Conservation (phyloP, 2,113 vertebrate genomes). For the Gymnocephalus cernua region DNA sequence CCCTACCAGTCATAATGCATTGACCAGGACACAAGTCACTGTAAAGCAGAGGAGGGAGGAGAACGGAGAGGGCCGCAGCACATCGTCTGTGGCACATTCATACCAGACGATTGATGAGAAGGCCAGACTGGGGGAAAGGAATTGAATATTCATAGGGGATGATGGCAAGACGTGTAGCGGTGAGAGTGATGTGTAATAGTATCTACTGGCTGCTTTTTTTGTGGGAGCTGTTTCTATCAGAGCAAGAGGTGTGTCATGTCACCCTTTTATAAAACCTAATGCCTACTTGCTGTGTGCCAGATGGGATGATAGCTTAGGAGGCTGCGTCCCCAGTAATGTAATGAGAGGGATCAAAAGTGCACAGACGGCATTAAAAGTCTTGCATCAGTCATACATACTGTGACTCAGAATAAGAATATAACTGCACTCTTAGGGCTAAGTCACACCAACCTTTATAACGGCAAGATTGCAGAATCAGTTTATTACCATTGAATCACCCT, state of each 20-base stretch:
- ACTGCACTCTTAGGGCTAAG: neutral
- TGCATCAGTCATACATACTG: constrained; percentile 10
- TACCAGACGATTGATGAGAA: constrained; percentile 66
- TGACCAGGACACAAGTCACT: constrained; percentile 63
- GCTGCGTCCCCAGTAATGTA: constrained; percentile 31
- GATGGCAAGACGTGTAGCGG: constrained; percentile 59
- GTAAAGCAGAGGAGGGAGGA: constrained; percentile 22
- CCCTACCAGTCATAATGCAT: constrained; percentile 62
- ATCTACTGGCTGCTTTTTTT: constrained; percentile 65
- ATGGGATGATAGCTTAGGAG: constrained; percentile 59
- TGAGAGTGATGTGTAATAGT: constrained; percentile 58
- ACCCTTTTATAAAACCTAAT: constrained; percentile 68
- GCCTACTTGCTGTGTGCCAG: constrained; percentile 50
- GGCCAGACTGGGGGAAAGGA: constrained; percentile 42
- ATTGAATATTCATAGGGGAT: constrained; percentile 79
- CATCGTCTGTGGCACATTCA: constrained; percentile 66
- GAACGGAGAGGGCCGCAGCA: constrained; percentile 11
- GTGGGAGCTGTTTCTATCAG: constrained; percentile 60
- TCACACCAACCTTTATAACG: neutral
- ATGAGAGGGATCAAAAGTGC: constrained; percentile 48
- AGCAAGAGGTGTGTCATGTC: constrained; percentile 69
- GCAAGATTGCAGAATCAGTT: constrained; percentile 7
- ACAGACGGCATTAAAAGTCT: constrained; percentile 32
- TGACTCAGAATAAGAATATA: constrained; percentile 6
- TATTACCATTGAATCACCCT: neutral